Conservation (phyloP, 2,888 invertebrate species). For the Caprella mutica region DNA sequence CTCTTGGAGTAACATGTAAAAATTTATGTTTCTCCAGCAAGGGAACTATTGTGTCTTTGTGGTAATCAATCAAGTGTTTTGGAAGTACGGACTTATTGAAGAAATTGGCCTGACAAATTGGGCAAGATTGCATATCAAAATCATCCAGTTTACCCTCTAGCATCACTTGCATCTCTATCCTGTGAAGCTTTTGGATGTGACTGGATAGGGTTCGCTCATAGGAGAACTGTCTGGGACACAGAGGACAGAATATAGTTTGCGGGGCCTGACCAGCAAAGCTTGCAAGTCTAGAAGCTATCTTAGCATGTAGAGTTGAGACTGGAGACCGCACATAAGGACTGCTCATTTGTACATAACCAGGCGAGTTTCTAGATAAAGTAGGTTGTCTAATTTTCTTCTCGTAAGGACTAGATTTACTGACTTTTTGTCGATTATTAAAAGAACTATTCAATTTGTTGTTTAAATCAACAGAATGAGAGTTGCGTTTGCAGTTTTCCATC, state of each 20-base stretch:
- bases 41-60: conserved; percentile 23
- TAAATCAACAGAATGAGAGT: too few species aligned
- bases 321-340: conserved; percentile 28
- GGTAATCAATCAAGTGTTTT: conserved; percentile 29
- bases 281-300: conserved; percentile 25
- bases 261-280: conserved; percentile 26
- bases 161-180: conserved; percentile 22
- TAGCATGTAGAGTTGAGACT: conserved; percentile 25
- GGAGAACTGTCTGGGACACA: conserved; percentile 30
- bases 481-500: too few species aligned
- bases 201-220: conserved; percentile 27
- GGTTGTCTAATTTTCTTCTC: too few species aligned
- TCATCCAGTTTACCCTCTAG: conserved; percentile 17
- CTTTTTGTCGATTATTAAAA: too few species aligned
- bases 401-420: too few species aligned
- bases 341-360: conserved; percentile 31
- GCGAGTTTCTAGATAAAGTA: too few species aligned
- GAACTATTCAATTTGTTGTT: too few species aligned
- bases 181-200: conserved; percentile 29
- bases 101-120: conserved; percentile 29
- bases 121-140: conserved; percentile 25
- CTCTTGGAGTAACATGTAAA: conserved; percentile 14
- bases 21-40: conserved; percentile 21
- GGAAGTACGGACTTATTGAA: conserved; percentile 26
- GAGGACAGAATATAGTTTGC: conserved; percentile 30